Base-by-base conservation (phyloP, 2,888 invertebrate species). In the Drosophila sordidapex region DNA sequence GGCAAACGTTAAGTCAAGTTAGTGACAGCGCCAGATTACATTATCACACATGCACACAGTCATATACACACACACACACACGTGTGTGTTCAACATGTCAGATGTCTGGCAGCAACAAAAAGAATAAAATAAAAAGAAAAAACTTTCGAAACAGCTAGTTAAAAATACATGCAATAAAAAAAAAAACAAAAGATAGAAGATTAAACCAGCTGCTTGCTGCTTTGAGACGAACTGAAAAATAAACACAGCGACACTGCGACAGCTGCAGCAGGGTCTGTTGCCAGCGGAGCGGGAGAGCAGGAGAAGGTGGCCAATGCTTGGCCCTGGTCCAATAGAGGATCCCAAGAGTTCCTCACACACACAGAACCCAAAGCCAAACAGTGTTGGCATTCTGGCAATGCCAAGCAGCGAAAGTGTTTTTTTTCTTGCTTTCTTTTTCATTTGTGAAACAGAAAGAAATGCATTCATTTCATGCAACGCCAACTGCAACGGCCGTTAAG, bases 391-490 rank as follows among this genome's bases (percentile, higher is more conserved):
- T 67, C 59, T 21, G 82, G 71, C 90, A 89, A 87, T 90, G 87
- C 74, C 87, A 87, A 72, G 74, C 72, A 69, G 87, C 82, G 87
- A 87, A 87, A 87, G 87, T 90, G 90, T 79, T 88, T 74, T 70
- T 33, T 54, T 27, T 46, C 18, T 33, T 51, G 27, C 36, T 52
- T 43, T 33, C 40, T 13, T 11, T 33, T 31, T 8, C 13, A n/a
- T 46, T 43, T 35, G 36, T 43, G 8, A 46, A 2, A 46, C 58
- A 48, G 43, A 36, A 33, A 21, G 21, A 89, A 81, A 58, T 87
- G 71, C 73, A 76, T 84, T 70, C 79, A 84, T 89, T 89, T 87
- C 79, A 87, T 68, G 87, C 76, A 74, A 67, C 79, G 65, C 58
- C 82, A 67, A 82, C 52, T 81, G 82, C 54, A 70, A 69, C 68